Evolutionary conservation across 1,140 invertebrate genomes (phyloP), one percentile per base, ranked within the genome.

Genomic region (Dendroctonus valens): DNA sequence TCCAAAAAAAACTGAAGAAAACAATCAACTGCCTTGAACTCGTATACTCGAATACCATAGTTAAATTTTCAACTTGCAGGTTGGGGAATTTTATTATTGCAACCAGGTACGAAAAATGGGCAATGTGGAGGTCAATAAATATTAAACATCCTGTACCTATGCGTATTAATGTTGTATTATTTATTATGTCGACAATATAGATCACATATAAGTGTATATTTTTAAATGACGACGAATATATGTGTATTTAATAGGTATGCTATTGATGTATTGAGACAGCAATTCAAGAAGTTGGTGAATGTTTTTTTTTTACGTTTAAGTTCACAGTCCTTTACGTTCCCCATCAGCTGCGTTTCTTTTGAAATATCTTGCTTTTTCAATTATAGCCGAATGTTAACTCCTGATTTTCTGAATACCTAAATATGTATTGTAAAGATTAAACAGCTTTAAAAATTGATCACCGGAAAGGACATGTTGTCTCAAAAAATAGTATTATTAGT

Each of bases 161-260:
- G 42, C 41, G 38, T 61, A 63, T 44, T 61, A 44, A 44, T 63
- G 60, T 63, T 63, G 62, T 65, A 65, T 65, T 65, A 57, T 65
- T 65, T 57, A 41, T 55, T 57, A 57, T 52, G 65, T 67, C 59
- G 66, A 68, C 66, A 68, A 68, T 68, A 68, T 68, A 68, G 66
- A 62, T 68, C 49, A 63, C 57, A 63, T 68, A 67, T 60, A 60
- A 54, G 14, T 61, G 52, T 67, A 67, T 66, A 61, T 67, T 67
- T 64, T 44, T 49, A 54, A 61, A 52, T 54, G 44, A 38, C 41
- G 55, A 46, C 55, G 39, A 42, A 60, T 44, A 41, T 55, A 15
- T 53, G 40, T 52, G 60, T 44, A 37, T 42, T 62, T 12, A 26
- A 41, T 26, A 14, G 51, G 9, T 26, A 53, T 53, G 12, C 37